Percentiles rank a stretch among this genome's conserved stretches.
phyloP scores from a whole-genome alignment of 2,113 vertebrate species.

The Zosterops pallidus region DNA sequence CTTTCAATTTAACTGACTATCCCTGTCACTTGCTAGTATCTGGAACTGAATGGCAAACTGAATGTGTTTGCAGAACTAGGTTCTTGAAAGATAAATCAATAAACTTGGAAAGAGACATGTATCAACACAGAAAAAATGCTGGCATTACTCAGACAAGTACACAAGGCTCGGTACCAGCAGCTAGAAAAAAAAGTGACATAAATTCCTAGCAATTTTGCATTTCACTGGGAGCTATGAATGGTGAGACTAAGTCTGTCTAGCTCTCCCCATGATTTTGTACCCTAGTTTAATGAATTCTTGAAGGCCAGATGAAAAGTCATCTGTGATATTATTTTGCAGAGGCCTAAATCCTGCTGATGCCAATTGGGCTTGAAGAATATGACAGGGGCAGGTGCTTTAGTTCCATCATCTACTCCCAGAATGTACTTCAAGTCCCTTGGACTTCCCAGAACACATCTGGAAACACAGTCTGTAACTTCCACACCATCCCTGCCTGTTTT shows the following conservation, averaged over 20 bases:
- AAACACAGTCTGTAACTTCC: neutral
- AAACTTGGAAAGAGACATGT: neutral
- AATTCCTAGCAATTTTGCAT: neutral
- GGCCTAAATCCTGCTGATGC: neutral
- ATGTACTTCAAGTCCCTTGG: neutral
- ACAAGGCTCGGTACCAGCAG: neutral
- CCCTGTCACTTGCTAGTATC: neutral
- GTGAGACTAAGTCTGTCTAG: neutral
- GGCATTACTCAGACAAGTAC: neutral
- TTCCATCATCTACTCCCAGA: neutral
- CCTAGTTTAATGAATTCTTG: neutral
- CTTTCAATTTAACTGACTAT: neutral
- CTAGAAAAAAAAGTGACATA: neutral
- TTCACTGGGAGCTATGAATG: rapidly evolving
- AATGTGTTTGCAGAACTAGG: neutral
- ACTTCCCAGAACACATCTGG: neutral
- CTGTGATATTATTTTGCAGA: neutral
- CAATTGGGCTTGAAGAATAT: neutral
- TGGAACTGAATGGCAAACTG: neutral
- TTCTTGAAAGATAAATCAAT: neutral
- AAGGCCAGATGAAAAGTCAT: neutral
- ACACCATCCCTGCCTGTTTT: neutral
- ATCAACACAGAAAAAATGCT: neutral
- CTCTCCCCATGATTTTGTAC: neutral
- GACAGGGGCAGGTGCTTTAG: neutral